Evolutionary conservation across 2,797 vertebrate genomes (phyloP).

Genomic region (Acrossocheilus fasciatus): DNA sequence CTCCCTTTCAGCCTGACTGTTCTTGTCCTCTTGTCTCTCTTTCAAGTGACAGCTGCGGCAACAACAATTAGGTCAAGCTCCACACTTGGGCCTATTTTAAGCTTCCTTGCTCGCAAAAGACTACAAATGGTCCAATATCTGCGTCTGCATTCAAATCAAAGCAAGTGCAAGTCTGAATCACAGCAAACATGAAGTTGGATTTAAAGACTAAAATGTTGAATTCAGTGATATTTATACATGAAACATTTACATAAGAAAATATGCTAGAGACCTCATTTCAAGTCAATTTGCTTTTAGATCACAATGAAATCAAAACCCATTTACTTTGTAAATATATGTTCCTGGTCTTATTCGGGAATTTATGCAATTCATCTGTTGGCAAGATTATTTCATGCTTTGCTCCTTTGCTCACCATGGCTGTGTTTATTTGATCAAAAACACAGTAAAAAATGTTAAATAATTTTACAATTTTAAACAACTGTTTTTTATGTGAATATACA

Average conservation of each 20-base stretch:
- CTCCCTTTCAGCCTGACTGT: constrained; percentile 35
- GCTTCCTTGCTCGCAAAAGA: constrained; percentile 52
- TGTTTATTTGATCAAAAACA: background rate
- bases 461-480: background rate
- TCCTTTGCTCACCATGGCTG: background rate
- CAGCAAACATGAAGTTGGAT: constrained; percentile 12
- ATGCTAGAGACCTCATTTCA: background rate
- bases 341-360: background rate
- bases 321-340: background rate
- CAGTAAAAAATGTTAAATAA: background rate
- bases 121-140: constrained; percentile 57
- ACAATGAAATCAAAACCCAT: background rate
- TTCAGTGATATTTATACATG: background rate
- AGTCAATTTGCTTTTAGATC: background rate
- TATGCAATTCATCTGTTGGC: background rate
- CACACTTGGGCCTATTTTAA: constrained; percentile 73
- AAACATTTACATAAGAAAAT: background rate
- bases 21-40: constrained; percentile 46
- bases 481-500: background rate
- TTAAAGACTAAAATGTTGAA: constrained; percentile 16
- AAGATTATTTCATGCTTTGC: too few relatives aligned
- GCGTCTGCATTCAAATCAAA: constrained; percentile 65
- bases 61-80: constrained; percentile 75
- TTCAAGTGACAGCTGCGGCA: constrained; percentile 67
- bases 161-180: constrained; percentile 28